Evolutionary conservation across 2,113 vertebrate species (phyloP).

Genomic region (Aphelocoma coerulescens): DNA sequence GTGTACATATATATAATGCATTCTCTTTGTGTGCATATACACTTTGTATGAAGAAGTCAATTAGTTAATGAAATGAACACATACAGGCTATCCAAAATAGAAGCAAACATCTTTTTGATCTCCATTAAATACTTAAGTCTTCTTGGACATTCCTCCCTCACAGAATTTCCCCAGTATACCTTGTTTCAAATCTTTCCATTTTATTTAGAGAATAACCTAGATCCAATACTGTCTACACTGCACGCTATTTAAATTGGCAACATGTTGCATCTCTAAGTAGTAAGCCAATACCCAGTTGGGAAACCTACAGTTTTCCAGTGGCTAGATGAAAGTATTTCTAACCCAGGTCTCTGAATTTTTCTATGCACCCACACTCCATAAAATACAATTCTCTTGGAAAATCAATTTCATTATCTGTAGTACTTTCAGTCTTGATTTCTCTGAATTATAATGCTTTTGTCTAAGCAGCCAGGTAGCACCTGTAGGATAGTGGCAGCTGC

Average conservation of each 20-base stretch:
- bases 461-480: not conserved
- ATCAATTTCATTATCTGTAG: not conserved
- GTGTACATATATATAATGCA: not conserved
- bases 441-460: not conserved
- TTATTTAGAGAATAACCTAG: not conserved
- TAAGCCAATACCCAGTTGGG: not conserved
- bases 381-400: not conserved
- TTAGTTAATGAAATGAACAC: not conserved
- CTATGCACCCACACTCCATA: accelerated
- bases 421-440: not conserved
- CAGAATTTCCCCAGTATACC: not conserved
- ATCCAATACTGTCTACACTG: not conserved
- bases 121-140: not conserved
- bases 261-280: not conserved
- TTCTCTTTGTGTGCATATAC: not conserved
- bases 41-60: not conserved
- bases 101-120: not conserved
- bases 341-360: not conserved
- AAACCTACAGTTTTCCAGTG: not conserved
- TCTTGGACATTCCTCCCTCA: not conserved
- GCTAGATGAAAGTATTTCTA: not conserved
- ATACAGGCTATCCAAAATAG: not conserved
- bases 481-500: not conserved
- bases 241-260: not conserved
- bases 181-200: not conserved